A percentile compares a stretch with the other conserved stretches of the same genome.
Conservation (phyloP, 2,888 invertebrate species). For the Drosophila vallismaia region DNA sequence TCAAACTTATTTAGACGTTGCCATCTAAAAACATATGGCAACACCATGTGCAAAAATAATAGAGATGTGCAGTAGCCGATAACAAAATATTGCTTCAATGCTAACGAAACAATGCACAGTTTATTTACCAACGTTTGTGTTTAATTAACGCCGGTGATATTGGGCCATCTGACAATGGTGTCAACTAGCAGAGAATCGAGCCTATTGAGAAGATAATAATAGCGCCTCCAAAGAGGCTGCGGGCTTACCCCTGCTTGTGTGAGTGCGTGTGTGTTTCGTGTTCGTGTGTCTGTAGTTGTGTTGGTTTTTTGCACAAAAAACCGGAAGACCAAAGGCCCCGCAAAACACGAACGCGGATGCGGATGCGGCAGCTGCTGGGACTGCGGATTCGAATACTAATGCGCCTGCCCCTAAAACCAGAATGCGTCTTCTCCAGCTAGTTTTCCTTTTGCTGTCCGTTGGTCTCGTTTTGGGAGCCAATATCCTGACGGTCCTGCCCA, state of each 20-base stretch:
- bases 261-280: conserved; percentile 9
- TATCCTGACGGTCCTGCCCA: conserved; percentile 82
- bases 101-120: conserved; percentile 3
- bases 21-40: not conserved
- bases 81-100: not conserved
- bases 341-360: conserved; percentile 39
- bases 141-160: conserved; percentile 44
- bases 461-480: conserved; percentile 66
- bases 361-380: conserved; percentile 4
- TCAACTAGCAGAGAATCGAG: conserved; percentile 40
- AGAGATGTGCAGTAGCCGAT: not conserved
- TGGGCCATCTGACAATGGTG: conserved; percentile 56
- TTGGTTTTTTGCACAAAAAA: conserved; percentile 43
- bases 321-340: conserved; percentile 61
- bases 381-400: conserved; percentile 11
- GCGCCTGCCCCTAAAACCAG: conserved; percentile 14
- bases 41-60: not conserved
- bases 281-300: conserved; percentile 14
- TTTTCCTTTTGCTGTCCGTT: conserved; percentile 50
- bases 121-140: conserved; percentile 48
- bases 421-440: conserved; percentile 63
- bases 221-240: conserved; percentile 38
- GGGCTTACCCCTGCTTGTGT: conserved; percentile 4
- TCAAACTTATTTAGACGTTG: not conserved
- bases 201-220: conserved; percentile 59